A percentile compares a stretch with the other conserved stretches of the same genome.
Evolutionary conservation across 2,888 invertebrate species (phyloP).

Genomic region (Drosophila parthenogenetica): DNA sequence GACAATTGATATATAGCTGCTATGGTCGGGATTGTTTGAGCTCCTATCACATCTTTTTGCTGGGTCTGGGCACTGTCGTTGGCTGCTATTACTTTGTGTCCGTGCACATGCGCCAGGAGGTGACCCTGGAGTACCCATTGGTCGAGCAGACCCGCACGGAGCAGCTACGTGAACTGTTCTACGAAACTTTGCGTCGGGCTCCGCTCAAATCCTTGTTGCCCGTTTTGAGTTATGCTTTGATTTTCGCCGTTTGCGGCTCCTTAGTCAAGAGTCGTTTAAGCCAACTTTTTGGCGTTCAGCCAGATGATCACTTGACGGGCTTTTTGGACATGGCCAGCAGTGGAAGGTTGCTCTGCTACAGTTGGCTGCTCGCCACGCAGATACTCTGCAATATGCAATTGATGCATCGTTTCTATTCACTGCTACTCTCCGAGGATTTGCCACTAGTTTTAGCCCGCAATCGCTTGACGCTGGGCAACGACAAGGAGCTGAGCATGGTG

Average conservation of each 20-base stretch:
- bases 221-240: conserved; percentile 87
- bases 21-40: conserved; percentile 86
- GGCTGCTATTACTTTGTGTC: conserved; percentile 86
- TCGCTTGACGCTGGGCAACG: conserved; percentile 86
- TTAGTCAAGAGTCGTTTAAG: conserved; percentile 86
- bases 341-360: conserved; percentile 86
- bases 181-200: conserved; percentile 87
- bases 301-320: conserved; percentile 73
- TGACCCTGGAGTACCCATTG: conserved; percentile 88
- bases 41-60: conserved; percentile 89
- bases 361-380: conserved; percentile 90
- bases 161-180: conserved; percentile 89
- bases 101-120: conserved; percentile 71
- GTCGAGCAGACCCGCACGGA: conserved; percentile 86
- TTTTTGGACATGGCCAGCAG: conserved; percentile 83
- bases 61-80: conserved; percentile 89
- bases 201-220: conserved; percentile 88
- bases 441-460: conserved; percentile 49
- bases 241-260: conserved; percentile 88
- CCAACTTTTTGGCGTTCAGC: conserved; percentile 86
- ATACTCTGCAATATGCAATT: conserved; percentile 90
- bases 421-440: conserved; percentile 90
- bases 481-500: conserved; percentile 86
- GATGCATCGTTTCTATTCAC: conserved; percentile 89
- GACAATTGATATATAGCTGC: conserved; percentile 65